A percentile compares a stretch with the other conserved stretches of the same genome.
Evolutionary conservation across 2,797 vertebrate genomes (phyloP).

Genomic region (Acanthornis magna): DNA sequence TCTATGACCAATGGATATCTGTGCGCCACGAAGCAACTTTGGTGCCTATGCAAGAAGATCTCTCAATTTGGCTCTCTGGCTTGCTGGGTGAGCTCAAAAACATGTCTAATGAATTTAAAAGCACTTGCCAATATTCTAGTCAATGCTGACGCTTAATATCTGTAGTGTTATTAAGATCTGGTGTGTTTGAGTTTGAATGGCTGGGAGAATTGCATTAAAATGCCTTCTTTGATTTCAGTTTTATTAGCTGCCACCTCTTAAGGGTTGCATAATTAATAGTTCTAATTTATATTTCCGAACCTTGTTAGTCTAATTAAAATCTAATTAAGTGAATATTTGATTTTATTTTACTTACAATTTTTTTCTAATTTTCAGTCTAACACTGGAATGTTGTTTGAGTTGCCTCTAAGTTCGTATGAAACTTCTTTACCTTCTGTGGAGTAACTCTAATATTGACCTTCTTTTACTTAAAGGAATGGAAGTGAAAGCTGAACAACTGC

Average conservation of each 20-base stretch:
- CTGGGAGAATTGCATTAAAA: neutral
- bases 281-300: neutral
- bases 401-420: neutral
- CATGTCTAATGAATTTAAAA: neutral
- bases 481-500: conserved; percentile 85
- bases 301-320: neutral
- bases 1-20: conserved; percentile 95
- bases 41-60: conserved; percentile 95
- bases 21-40: conserved; percentile 92
- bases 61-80: conserved; percentile 92
- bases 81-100: conserved; percentile 84
- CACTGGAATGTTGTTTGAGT: neutral
- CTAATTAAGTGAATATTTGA: neutral
- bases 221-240: neutral
- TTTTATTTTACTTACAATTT: neutral
- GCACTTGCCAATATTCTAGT: neutral
- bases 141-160: neutral
- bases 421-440: neutral
- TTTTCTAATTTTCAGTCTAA: neutral
- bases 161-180: neutral
- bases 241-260: neutral
- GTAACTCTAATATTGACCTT: neutral
- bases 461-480: conserved; percentile 77
- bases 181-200: neutral
- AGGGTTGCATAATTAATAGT: neutral